Conservation (phyloP, 2,888 invertebrate species). For the Hyppa rectilinea region DNA sequence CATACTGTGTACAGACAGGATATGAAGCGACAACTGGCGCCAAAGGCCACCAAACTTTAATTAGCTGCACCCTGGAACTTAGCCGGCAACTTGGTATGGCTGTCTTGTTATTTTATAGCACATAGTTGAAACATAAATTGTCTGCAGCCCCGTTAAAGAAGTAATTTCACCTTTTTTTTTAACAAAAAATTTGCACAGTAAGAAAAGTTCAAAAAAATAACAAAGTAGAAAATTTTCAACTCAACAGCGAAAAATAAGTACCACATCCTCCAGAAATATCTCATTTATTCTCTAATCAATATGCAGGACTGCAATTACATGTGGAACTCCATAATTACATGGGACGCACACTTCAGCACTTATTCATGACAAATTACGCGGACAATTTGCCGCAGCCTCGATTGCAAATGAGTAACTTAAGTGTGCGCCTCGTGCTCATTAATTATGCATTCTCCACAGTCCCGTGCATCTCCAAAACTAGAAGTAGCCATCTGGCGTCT, state of each 20-base stretch:
- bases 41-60: conserved; percentile 79
- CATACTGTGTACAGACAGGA: conserved; percentile 73
- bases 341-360: conserved; percentile 53
- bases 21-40: conserved; percentile 79
- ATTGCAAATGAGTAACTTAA: conserved; percentile 76
- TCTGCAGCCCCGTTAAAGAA: conserved; percentile 30
- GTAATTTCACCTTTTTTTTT: conserved; percentile 46
- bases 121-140: conserved; percentile 51
- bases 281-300: conserved; percentile 44
- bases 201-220: conserved; percentile 39
- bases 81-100: conserved; percentile 42
- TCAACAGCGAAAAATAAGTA: not conserved
- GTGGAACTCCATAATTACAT: conserved; percentile 42
- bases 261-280: conserved; percentile 6
- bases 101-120: conserved; percentile 59
- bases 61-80: conserved; percentile 73
- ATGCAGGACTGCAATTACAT: conserved; percentile 47
- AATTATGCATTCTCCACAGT: conserved; percentile 79
- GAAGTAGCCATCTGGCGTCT: conserved; percentile 74
- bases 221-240: conserved; percentile 6
- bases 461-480: conserved; percentile 75
- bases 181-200: conserved; percentile 47
- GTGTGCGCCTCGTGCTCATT: conserved; percentile 72
- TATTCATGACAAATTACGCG: conserved; percentile 70
- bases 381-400: conserved; percentile 71